These are phyloP conservation scores for Crypturellus tataupa DNA, from an alignment of 2,797 vertebrate genomes.

Conservation along the genomic window DNA sequence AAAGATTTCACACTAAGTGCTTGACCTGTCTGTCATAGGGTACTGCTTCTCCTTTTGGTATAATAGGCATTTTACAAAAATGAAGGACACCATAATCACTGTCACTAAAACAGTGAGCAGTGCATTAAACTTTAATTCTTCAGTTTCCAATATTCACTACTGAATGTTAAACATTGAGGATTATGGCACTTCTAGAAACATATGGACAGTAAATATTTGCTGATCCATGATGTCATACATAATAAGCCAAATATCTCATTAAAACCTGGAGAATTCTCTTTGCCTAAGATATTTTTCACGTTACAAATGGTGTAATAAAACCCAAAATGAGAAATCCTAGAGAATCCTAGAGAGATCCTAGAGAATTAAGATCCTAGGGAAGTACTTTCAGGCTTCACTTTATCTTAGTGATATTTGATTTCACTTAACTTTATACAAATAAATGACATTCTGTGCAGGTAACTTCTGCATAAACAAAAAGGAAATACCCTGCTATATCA, in stretches of 20 bases:
- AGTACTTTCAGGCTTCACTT: background rate
- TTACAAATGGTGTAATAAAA: background rate
- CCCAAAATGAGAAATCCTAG: background rate
- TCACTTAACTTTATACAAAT: background rate
- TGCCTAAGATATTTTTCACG: background rate
- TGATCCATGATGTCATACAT: background rate
- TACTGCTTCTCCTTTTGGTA: background rate
- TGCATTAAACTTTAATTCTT: background rate
- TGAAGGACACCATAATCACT: background rate
- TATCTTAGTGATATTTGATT: background rate
- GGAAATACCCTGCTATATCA: background rate
- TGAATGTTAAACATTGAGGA: background rate
- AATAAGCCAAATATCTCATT: background rate
- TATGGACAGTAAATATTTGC: background rate
- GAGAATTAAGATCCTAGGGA: background rate
- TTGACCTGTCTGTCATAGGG: background rate
- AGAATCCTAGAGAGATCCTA: background rate
- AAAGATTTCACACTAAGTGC: background rate
- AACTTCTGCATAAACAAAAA: background rate
- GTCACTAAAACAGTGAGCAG: background rate
- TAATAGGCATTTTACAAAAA: background rate
- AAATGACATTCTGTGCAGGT: background rate
- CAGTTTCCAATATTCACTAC: background rate
- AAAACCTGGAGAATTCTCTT: background rate
- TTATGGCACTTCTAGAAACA: background rate